These are phyloP conservation scores for Apamea epomidion DNA, from an alignment of 2,888 invertebrate species.

Conservation along the genomic window DNA sequence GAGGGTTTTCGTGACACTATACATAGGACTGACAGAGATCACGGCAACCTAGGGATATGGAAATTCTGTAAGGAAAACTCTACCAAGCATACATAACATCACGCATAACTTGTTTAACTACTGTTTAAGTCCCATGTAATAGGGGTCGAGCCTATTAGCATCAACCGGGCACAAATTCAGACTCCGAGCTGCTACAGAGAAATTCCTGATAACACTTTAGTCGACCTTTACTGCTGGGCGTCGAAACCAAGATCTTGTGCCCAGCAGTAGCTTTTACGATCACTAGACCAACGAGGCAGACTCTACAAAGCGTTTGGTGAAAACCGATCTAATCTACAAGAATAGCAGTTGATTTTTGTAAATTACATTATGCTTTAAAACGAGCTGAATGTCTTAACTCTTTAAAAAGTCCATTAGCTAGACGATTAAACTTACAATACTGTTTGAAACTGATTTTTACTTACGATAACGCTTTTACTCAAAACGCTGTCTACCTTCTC, in stretches of 20 bases:
- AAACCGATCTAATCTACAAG: background rate
- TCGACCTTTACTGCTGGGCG: background rate
- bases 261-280: background rate
- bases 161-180: background rate
- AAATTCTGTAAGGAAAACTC: background rate
- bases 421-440: background rate
- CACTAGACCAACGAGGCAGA: background rate
- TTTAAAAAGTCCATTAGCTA: background rate
- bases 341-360: background rate
- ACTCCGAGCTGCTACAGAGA: background rate
- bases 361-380: background rate
- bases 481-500: too few relatives aligned
- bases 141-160: background rate
- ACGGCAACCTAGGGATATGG: background rate
- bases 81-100: background rate
- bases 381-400: background rate
- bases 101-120: background rate
- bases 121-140: background rate
- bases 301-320: background rate
- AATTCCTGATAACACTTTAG: background rate
- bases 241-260: background rate
- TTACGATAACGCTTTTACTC: too few relatives aligned
- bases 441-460: too few relatives aligned
- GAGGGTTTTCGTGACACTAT: background rate
- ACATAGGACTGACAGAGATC: background rate